These are phyloP conservation scores for Seriola dumerili DNA, from an alignment of 2,113 vertebrate species.

Conservation along the genomic window DNA sequence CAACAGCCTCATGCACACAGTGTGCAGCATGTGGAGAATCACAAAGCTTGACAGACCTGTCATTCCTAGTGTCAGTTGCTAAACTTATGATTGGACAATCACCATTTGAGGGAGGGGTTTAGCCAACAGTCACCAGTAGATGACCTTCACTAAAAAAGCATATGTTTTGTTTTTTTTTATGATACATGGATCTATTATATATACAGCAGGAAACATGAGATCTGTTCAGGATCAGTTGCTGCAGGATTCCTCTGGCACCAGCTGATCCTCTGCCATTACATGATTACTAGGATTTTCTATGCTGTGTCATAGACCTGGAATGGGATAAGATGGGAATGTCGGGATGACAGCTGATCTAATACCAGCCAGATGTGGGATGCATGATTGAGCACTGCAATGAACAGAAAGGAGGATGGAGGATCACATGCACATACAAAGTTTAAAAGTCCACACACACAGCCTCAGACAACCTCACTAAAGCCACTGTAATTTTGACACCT, in stretches of 20 bases:
- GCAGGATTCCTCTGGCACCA: neutral
- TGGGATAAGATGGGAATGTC: neutral
- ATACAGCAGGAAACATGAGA: neutral
- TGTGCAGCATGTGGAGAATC: too few species aligned
- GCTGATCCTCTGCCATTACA: slow-evolving; percentile 19
- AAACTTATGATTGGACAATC: too few species aligned
- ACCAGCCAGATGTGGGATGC: slow-evolving; percentile 15
- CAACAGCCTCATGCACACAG: too few species aligned
- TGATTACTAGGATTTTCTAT: slow-evolving; percentile 8
- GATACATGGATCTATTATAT: neutral
- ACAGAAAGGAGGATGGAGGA: neutral
- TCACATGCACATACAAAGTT: neutral
- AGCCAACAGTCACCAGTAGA: too few species aligned
- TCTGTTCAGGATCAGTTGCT: neutral
- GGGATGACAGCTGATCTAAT: slow-evolving; percentile 9
- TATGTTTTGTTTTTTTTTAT: neutral
- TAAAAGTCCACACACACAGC: neutral
- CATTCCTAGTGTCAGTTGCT: too few species aligned
- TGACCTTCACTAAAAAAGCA: too few species aligned
- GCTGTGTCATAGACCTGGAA: neutral
- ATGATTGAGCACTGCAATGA: neutral
- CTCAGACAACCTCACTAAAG: neutral
- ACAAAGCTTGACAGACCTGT: too few species aligned
- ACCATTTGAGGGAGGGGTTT: too few species aligned
- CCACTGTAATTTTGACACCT: slow-evolving; percentile 16